phyloP scores from a whole-genome alignment of 2,113 vertebrate genomes.

The Gymnorhina tibicen region DNA sequence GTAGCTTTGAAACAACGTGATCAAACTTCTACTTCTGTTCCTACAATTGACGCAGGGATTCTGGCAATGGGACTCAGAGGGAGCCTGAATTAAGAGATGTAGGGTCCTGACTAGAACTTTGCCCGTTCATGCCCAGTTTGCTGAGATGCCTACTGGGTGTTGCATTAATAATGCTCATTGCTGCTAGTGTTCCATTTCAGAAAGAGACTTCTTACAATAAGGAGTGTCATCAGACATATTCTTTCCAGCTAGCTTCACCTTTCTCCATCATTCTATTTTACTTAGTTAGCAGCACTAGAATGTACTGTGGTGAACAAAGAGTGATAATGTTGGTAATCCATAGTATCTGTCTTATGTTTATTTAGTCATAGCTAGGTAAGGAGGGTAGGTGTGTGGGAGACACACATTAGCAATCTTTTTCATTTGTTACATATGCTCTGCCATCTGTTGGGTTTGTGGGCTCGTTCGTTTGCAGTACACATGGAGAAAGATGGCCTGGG shows the following conservation, averaged over 20 bases:
- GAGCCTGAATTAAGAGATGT: background rate
- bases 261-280: background rate
- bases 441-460: slow-evolving; percentile 33
- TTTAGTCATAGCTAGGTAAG: slow-evolving; percentile 25
- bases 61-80: background rate
- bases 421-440: slow-evolving; percentile 35
- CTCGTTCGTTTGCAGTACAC: background rate
- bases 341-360: slow-evolving; percentile 22
- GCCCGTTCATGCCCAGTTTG: background rate
- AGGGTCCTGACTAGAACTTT: background rate
- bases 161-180: background rate
- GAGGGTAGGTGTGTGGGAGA: slow-evolving; percentile 18
- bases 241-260: background rate
- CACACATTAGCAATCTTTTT: slow-evolving; percentile 15
- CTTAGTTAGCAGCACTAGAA: background rate
- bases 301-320: background rate
- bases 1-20: background rate
- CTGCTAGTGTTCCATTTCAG: background rate
- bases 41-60: background rate
- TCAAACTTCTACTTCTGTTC: background rate
- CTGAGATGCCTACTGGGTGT: background rate
- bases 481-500: background rate
- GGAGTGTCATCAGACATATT: background rate
- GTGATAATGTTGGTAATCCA: background rate
- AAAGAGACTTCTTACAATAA: background rate